Evolutionary conservation across 2,888 invertebrate species (phyloP), one percentile per base, ranked within the genome.

Genomic region (Drosophila formosana): DNA sequence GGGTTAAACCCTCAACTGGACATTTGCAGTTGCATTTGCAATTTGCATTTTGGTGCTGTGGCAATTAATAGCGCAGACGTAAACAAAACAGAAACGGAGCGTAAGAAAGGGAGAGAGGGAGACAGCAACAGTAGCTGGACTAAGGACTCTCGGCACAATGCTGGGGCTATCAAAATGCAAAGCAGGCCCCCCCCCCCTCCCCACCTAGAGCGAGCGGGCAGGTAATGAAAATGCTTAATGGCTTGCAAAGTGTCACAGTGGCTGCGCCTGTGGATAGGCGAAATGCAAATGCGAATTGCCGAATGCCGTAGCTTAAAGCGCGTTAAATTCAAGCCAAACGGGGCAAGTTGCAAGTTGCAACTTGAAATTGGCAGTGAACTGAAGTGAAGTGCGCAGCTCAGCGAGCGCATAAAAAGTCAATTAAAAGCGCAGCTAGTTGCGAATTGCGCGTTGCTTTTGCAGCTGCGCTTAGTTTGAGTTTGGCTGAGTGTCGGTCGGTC

Each of bases 161-260:
- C 86, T 72, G 72, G 56, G 70, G 86, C 83, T 88, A 88, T 86
- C 83, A 83, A 88, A 83, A 83, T 83, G 88, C 83, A 83, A 83
- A 83, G 86, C 83, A 88, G 79, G 41, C 18, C 18, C 18, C 18
- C 18, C 18, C 1, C 18, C 18, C 18, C 18, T 1, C 1, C 18
- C 18, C 18, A 18, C 18, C 18, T 18, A 18, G 2, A 18, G 18
- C 18, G 18, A 18, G 60, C 60, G 73, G 78, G 78, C 83, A 84
- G 83, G 83, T 84, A 84, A 84, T 84, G 83, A 84, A 84, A 84
- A 84, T 84, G 88, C 83, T 84, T 84, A 84, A 84, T 88, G 83
- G 83, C 83, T 88, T 84, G 88, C 83, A 84, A 84, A 84, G 83
- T 84, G 89, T 84, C 83, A 88, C 89, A 88, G 87, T 83, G 87